A percentile compares a stretch with the other conserved stretches of the same genome.
These are phyloP conservation scores for Drosophila vallismaia DNA, from an alignment of 2,888 invertebrate species.

Conservation along the genomic window DNA sequence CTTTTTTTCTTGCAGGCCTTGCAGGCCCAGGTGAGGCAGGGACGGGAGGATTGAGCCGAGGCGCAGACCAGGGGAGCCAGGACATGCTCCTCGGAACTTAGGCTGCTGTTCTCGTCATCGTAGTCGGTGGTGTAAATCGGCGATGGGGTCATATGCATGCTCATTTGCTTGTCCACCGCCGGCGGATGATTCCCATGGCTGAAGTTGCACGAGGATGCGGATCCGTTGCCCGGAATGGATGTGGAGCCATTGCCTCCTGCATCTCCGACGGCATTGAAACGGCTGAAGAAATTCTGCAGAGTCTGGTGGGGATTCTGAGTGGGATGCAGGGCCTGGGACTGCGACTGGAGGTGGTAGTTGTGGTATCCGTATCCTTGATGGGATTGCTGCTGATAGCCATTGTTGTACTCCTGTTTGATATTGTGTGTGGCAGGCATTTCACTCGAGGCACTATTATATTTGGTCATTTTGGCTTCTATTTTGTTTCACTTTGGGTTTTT, in stretches of 20 bases:
- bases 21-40: conserved; percentile 98
- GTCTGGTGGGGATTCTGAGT: conserved; percentile 71
- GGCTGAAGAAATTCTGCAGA: conserved; percentile 76
- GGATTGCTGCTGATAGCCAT: conserved; percentile 49
- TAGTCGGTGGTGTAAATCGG: conserved; percentile 83
- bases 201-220: conserved; percentile 40
- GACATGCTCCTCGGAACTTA: conserved; percentile 84
- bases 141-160: conserved; percentile 76
- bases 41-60: conserved; percentile 85
- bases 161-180: conserved; percentile 61
- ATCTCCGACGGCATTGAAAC: conserved; percentile 78
- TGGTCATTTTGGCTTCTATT: conserved; percentile 62
- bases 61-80: conserved; percentile 84
- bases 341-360: conserved; percentile 31
- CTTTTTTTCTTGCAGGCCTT: conserved; percentile 98
- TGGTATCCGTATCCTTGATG: conserved; percentile 40
- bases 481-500: conserved; percentile 25
- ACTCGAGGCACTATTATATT: conserved; percentile 63
- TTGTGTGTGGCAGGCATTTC: conserved; percentile 41
- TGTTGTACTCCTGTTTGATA: conserved; percentile 71
- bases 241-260: conserved; percentile 5
- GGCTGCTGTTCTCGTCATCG: conserved; percentile 83
- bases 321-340: conserved; percentile 9
- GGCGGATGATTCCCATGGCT: conserved; percentile 45
- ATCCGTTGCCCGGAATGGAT: conserved; percentile 17